Conservation (phyloP, 2,113 vertebrate species). For the Rafetus swinhoei region DNA sequence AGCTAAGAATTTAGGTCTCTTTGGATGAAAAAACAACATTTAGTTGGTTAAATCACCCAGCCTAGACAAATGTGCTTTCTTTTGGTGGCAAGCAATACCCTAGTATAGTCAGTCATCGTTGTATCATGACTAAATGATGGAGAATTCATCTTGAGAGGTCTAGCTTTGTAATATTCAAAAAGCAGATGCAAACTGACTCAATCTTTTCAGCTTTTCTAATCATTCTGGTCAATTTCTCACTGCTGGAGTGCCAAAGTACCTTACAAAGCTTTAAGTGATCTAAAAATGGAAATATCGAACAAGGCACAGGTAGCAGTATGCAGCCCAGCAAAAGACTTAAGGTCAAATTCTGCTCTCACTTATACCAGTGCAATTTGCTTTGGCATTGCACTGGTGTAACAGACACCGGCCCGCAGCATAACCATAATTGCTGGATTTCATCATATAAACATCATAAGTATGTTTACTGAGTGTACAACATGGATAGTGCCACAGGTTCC, state of each 20-base stretch:
- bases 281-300: not conserved
- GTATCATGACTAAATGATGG: not conserved
- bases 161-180: not conserved
- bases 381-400: not conserved
- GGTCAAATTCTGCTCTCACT: not conserved
- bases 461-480: not conserved
- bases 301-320: not conserved
- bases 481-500: not conserved
- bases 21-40: not conserved
- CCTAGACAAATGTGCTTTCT: not conserved
- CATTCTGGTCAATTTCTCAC: not conserved
- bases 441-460: not conserved
- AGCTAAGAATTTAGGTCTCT: not conserved
- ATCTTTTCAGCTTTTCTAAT: not conserved
- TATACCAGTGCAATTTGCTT: not conserved
- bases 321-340: accelerated
- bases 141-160: accelerated
- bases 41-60: not conserved
- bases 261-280: not conserved
- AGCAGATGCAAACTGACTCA: conserved; percentile 2
- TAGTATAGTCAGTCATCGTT: not conserved
- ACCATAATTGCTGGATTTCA: not conserved
- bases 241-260: not conserved
- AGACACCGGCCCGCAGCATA: not conserved
- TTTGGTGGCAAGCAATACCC: accelerated